A percentile compares a stretch with the other conserved stretches of the same genome.
Evolutionary conservation across 2,888 invertebrate genomes (phyloP).

Genomic region (Smittia sp.): DNA sequence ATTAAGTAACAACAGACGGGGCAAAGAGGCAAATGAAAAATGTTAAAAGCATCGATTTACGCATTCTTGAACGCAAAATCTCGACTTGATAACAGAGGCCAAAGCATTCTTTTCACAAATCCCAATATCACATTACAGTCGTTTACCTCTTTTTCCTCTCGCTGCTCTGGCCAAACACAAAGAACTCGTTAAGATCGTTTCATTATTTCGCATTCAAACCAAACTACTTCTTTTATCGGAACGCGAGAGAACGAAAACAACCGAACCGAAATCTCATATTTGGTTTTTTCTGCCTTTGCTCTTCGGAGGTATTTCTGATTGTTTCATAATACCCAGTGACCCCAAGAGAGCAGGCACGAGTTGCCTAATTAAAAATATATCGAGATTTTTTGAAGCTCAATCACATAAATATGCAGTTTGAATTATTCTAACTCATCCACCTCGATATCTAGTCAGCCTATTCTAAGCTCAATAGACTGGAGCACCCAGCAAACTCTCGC

Average conservation of each 20-base stretch:
- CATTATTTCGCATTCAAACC: constrained; percentile 7
- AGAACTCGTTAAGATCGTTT: constrained; percentile 20
- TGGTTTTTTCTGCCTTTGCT: no score
- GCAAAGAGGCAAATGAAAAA: background rate
- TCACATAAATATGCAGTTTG: no score
- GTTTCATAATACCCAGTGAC: no score
- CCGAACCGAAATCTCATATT: no score
- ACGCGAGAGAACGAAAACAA: background rate
- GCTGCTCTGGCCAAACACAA: background rate
- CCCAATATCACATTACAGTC: constrained; percentile 22
- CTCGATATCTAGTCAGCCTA: no score
- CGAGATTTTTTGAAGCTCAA: no score
- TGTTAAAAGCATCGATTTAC: constrained; percentile 5
- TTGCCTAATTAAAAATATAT: no score
- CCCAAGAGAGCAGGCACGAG: no score
- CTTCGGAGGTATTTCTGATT: no score
- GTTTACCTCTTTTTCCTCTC: background rate
- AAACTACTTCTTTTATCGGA: background rate
- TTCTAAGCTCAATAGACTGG: no score
- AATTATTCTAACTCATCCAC: no score
- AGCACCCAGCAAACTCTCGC: no score
- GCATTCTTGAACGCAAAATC: background rate
- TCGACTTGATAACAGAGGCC: background rate
- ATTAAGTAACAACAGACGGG: constrained; percentile 3
- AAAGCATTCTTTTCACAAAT: constrained; percentile 1